Evolutionary conservation across 2,113 vertebrate species (phyloP), one percentile per base, ranked within the genome.

Genomic region (Octodon degus): DNA sequence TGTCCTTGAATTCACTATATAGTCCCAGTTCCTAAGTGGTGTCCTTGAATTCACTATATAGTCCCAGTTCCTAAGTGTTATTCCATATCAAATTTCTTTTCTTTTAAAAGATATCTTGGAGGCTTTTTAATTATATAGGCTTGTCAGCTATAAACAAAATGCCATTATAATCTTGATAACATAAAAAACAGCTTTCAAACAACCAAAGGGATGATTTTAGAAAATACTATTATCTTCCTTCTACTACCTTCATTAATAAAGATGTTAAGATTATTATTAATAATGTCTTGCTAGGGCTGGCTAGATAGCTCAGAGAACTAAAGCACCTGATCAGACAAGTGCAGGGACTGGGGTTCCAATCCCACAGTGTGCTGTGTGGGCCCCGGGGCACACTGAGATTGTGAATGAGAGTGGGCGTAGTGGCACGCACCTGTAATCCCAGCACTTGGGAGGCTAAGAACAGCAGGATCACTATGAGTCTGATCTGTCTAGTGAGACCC

Each of bases 251-350:
- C 90, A 12, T 95, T 94, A 50, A 92, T 2, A 90, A 3, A 91
- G 32, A 93, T 62, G 60, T 82, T 74, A 91, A 53, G 16, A 91
- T 79, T n/a, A 89, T 79, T 89, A 63, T 94, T 94, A 93, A 63
- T 70, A 89, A 62, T 82, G 1, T n/a, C 81, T 82, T 79, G 5
- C 19, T 80, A 58, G 55, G 55, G 55, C 55, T 19, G 13, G 55
- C 55, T 16, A 58, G 55, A 58, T 58, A 58, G 55, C 55, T 58
- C 16, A 58, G 4, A 2, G 5, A 16, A 58, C 55, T 58, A 58
- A 58, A 58, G 55, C 55, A 50, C 50, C 50, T 50, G 1, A 9
- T 58, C 17, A 58, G 55, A 58, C 16, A 58, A 16, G 55, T 17
- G 16, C 16, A 16, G 55, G 55, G 14, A 58, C 55, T 16, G 16